Conservation (phyloP, 1,140 invertebrate genomes). For the Heliconius eleuchia region DNA sequence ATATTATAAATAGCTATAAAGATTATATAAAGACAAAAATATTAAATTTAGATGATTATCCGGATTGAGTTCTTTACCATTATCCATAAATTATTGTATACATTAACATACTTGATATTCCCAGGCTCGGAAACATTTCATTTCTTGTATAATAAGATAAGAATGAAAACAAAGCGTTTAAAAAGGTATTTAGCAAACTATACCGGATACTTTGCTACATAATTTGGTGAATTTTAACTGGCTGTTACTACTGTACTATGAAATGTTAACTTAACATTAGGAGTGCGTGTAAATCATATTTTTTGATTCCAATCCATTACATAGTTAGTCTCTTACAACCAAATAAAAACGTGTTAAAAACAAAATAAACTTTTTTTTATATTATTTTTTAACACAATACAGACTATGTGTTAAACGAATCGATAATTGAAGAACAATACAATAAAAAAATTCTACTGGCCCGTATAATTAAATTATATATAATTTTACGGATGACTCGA, state of each 20-base stretch:
- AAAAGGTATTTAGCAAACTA: background rate
- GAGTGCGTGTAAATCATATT: no score
- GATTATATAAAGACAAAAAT: background rate
- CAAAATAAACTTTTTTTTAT: no score
- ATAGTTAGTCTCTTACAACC: no score
- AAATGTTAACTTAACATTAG: no score
- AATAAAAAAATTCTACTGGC: background rate
- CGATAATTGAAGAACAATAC: background rate
- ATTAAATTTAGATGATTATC: background rate
- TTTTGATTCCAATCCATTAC: no score
- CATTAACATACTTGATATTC: slow-evolving; percentile 3
- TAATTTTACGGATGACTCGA: background rate
- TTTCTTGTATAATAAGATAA: background rate
- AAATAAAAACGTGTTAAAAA: no score
- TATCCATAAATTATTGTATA: background rate
- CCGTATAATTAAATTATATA: background rate
- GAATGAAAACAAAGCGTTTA: background rate
- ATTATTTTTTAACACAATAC: background rate
- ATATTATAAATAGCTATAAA: no score
- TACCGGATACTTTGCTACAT: background rate
- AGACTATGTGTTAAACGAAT: background rate
- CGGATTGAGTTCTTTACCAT: background rate
- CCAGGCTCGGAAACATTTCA: background rate
- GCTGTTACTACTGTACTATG: no score
- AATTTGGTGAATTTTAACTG: no score